Conservation (phyloP, 2,797 vertebrate species). For the Muscicapa comitata region DNA sequence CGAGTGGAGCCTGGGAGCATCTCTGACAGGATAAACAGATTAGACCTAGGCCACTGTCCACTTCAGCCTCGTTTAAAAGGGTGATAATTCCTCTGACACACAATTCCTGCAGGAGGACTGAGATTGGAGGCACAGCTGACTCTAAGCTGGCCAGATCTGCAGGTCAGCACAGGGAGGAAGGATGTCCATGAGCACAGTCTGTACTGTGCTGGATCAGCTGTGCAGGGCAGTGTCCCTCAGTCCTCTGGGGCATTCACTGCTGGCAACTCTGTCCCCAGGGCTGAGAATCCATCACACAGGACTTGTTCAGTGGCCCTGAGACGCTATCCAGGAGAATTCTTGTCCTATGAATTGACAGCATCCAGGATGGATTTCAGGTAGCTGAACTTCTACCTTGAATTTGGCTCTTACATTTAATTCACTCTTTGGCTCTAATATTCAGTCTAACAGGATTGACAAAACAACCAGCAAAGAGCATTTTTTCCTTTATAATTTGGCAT, state of each 20-base stretch:
- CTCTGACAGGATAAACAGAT: conserved; percentile 73
- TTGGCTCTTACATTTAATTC: not conserved
- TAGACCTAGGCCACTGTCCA: conserved; percentile 57
- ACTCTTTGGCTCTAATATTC: not conserved
- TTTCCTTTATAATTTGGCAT: not conserved
- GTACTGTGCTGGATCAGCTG: not conserved
- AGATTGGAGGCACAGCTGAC: not conserved
- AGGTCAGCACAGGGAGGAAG: not conserved
- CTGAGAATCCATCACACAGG: accelerated
- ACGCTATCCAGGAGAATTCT: not conserved
- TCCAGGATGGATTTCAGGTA: not conserved
- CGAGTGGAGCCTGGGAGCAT: not conserved
- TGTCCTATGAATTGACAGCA: not conserved
- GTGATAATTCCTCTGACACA: conserved; percentile 59
- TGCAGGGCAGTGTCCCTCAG: not conserved
- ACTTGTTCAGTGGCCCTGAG: not conserved
- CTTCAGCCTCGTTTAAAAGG: conserved; percentile 70
- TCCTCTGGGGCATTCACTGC: not conserved
- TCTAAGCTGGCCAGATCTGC: not conserved
- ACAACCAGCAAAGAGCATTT: not conserved
- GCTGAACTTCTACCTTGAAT: not conserved
- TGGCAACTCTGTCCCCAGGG: not conserved
- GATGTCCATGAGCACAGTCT: not conserved
- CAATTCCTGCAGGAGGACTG: not conserved
- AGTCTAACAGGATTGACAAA: not conserved